Evolutionary conservation across 2,797 vertebrate genomes (phyloP).

Genomic region (Liparis tanakae): DNA sequence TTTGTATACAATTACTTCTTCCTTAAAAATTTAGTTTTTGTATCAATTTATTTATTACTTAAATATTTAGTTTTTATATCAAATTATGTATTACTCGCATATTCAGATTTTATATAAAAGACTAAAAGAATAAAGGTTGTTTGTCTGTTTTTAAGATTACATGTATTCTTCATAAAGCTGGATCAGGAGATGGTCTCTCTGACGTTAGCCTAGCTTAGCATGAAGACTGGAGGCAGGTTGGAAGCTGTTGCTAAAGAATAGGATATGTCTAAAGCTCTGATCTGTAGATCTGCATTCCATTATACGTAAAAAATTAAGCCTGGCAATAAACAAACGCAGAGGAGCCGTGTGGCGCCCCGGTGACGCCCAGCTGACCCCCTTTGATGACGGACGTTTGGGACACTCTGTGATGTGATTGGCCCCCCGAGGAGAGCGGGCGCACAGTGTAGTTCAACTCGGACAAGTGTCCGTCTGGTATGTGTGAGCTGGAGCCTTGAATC

Average conservation of each 20-base stretch:
- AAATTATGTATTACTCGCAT: too few species aligned
- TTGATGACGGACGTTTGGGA: slow-evolving; percentile 43
- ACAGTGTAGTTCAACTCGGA: slow-evolving; percentile 43
- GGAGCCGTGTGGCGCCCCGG: slow-evolving; percentile 28
- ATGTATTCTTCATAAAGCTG: too few species aligned
- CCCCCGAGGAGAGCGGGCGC: slow-evolving; percentile 43
- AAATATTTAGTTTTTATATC: too few species aligned
- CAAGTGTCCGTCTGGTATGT: slow-evolving; percentile 63
- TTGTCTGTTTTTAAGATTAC: too few species aligned
- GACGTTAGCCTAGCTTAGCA: background rate
- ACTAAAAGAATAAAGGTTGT: background rate
- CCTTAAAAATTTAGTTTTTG: too few species aligned
- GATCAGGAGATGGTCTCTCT: too few species aligned
- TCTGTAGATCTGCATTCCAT: background rate
- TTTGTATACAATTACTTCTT: too few species aligned
- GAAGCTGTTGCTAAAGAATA: background rate
- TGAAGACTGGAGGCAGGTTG: background rate
- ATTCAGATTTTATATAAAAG: too few species aligned
- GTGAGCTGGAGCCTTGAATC: slow-evolving; percentile 49
- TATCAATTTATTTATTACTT: too few species aligned
- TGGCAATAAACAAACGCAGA: slow-evolving; percentile 17
- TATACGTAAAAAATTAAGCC: background rate
- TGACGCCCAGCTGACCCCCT: slow-evolving; percentile 38
- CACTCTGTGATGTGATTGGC: slow-evolving; percentile 6
- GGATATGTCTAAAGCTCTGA: background rate